A percentile compares a stretch with the other conserved stretches of the same genome.
Conservation (phyloP, 2,113 vertebrate genomes). For the Gobiocypris rarus region DNA sequence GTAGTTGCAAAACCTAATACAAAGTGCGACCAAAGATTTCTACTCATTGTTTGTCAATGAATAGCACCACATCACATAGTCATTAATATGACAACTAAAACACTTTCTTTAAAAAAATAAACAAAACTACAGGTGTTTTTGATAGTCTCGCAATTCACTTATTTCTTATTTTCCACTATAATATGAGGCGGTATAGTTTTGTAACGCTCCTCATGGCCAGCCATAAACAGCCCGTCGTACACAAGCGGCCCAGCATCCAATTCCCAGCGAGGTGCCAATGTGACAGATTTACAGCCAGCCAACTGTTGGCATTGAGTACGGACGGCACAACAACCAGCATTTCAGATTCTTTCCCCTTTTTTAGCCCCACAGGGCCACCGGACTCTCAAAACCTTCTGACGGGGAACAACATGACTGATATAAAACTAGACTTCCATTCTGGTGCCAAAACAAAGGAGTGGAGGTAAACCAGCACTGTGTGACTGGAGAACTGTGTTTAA, state of each 20-base stretch:
- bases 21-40: too few species aligned
- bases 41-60: background rate
- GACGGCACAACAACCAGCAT: constrained; percentile 40
- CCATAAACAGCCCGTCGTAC: constrained; percentile 46
- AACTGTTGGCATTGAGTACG: constrained; percentile 57
- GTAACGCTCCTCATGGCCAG: background rate
- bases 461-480: background rate
- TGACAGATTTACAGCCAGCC: constrained; percentile 68
- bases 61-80: background rate
- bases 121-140: background rate
- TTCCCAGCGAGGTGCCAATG: constrained; percentile 56
- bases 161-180: background rate
- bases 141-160: background rate
- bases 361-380: constrained; percentile 44
- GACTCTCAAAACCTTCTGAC: constrained; percentile 12
- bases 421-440: background rate
- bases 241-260: constrained; percentile 39
- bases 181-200: background rate
- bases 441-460: background rate
- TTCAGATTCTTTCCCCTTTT: constrained; percentile 52
- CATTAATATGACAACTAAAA: background rate
- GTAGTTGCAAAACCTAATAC: too few species aligned
- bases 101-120: background rate
- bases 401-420: background rate
- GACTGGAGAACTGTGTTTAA: background rate